A percentile compares a stretch with the other conserved stretches of the same genome.
These are phyloP conservation scores for Hypomesus transpacificus DNA, from an alignment of 2,113 vertebrate genomes.

Conservation along the genomic window DNA sequence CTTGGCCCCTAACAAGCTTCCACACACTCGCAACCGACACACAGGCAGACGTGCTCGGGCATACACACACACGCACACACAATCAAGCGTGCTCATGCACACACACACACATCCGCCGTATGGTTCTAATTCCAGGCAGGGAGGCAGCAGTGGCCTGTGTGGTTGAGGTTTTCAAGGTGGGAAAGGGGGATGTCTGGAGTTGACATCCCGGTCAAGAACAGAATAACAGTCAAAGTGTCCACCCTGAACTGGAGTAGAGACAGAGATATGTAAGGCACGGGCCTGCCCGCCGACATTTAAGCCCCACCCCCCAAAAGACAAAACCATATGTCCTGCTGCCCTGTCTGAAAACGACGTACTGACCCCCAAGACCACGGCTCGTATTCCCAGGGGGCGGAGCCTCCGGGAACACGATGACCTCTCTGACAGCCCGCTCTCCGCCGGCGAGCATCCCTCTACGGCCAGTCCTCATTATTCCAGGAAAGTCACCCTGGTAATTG, in stretches of 20 bases:
- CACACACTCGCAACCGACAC: neutral
- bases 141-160: neutral
- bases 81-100: neutral
- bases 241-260: neutral
- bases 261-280: neutral
- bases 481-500: slow-evolving; percentile 15
- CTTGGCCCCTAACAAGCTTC: neutral
- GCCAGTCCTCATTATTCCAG: neutral
- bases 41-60: too few relatives aligned
- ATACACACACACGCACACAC: too few relatives aligned
- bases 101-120: neutral
- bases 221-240: neutral
- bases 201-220: neutral
- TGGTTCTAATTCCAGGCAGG: neutral
- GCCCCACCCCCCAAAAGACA: too few relatives aligned
- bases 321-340: too few relatives aligned
- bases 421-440: neutral
- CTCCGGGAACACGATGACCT: neutral
- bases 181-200: neutral
- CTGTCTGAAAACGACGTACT: too few relatives aligned
- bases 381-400: too few relatives aligned
- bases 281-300: neutral
- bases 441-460: neutral
- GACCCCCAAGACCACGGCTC: too few relatives aligned
- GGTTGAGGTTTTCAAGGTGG: neutral